Evolutionary conservation across 2,113 vertebrate species (phyloP).

Genomic region (Bubo scandiacus): DNA sequence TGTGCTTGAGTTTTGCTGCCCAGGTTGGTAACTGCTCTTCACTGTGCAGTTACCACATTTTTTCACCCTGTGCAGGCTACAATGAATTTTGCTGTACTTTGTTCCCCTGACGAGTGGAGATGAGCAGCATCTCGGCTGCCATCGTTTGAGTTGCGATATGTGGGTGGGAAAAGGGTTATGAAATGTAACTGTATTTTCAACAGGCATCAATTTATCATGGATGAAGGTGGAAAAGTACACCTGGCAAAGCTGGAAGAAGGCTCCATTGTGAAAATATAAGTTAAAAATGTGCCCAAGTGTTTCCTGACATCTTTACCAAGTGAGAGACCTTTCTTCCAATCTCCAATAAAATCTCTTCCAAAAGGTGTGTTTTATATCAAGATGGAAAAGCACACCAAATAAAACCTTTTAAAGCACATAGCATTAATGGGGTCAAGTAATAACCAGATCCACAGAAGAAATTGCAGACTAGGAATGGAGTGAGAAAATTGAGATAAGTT

Average conservation of each 20-base stretch:
- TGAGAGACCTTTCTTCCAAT: background rate
- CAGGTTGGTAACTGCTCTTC: background rate
- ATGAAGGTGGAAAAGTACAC: background rate
- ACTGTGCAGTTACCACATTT: background rate
- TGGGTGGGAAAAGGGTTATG: background rate
- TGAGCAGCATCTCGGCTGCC: background rate
- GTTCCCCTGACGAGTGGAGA: background rate
- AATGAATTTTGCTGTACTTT: background rate
- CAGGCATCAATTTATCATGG: background rate
- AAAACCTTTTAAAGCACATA: background rate
- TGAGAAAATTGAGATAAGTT: background rate
- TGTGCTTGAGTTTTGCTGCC: background rate
- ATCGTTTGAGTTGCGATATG: accelerated
- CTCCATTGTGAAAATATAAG: background rate
- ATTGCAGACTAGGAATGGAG: background rate
- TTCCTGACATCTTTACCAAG: background rate
- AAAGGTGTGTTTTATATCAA: background rate
- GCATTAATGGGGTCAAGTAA: background rate
- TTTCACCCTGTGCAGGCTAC: background rate
- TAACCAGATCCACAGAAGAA: background rate
- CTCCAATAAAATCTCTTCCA: background rate
- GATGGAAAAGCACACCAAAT: background rate
- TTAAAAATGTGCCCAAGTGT: background rate
- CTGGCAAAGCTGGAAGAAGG: background rate
- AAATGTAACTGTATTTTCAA: background rate